Evolutionary conservation across 2,888 invertebrate species (phyloP).

Genomic region (Epinotia bilunana): DNA sequence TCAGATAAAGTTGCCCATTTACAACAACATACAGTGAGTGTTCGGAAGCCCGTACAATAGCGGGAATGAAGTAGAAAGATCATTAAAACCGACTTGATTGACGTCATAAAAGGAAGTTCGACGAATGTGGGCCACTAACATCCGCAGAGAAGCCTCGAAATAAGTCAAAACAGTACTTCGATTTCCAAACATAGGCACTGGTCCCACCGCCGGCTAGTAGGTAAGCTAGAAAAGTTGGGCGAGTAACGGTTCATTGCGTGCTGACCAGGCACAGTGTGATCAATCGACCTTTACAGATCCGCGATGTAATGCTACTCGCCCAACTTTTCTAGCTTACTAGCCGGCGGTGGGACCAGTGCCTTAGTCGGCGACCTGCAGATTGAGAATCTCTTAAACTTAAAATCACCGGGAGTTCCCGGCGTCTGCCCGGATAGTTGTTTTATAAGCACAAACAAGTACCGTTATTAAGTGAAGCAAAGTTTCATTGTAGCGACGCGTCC

Average conservation of each 20-base stretch:
- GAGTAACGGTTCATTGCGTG: no score
- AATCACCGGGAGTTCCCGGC: neutral
- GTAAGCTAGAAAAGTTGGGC: no score
- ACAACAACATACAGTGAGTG: neutral
- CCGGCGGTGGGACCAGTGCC: no score
- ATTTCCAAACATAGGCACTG: no score
- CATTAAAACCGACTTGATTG: conserved; percentile 1
- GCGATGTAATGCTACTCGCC: no score
- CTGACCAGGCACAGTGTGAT: no score
- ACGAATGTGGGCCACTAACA: neutral
- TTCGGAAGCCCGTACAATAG: conserved; percentile 3
- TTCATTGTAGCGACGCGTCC: conserved; percentile 28
- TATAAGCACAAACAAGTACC: conserved; percentile 23
- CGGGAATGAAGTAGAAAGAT: neutral
- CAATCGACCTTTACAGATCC: no score
- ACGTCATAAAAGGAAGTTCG: neutral
- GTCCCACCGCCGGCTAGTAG: no score
- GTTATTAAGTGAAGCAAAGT: conserved; percentile 39
- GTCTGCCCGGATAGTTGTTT: conserved; percentile 3
- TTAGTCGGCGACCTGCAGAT: neutral
- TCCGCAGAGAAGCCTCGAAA: no score
- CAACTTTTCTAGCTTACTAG: no score
- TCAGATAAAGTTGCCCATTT: no score
- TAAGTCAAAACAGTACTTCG: no score
- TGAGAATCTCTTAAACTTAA: conserved; percentile 3